Evolutionary conservation across 2,113 vertebrate genomes (phyloP).

Genomic region (Amblyopsis rosae): DNA sequence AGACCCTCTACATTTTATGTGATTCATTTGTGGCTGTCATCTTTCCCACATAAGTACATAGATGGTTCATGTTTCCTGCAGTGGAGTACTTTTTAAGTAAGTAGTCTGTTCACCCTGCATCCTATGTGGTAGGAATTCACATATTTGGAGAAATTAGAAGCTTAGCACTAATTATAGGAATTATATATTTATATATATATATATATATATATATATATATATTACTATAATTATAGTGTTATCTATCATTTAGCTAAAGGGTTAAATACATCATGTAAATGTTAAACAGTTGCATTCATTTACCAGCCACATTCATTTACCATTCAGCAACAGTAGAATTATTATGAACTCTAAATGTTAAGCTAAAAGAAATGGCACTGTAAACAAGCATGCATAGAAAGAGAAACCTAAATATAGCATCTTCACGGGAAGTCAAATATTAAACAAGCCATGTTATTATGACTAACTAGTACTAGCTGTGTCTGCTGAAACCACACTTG

Average conservation of each 20-base stretch:
- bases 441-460: neutral
- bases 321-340: neutral
- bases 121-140: constrained; percentile 6
- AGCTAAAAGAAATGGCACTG: neutral
- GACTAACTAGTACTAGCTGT: neutral
- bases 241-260: constrained; percentile 1
- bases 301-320: neutral
- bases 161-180: constrained; percentile 9
- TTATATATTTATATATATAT: too few species aligned
- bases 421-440: neutral
- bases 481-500: constrained; percentile 2
- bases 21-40: constrained; percentile 21
- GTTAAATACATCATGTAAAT: neutral
- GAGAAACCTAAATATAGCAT: neutral
- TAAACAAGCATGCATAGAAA: neutral
- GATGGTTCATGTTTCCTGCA: constrained; percentile 5
- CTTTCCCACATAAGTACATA: constrained; percentile 26
- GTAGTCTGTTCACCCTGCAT: constrained; percentile 13
- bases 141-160: constrained; percentile 3
- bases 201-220: too few species aligned
- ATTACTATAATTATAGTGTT: too few species aligned
- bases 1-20: constrained; percentile 15
- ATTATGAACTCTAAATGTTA: neutral
- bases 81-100: neutral
- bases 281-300: neutral